phyloP scores from a whole-genome alignment of 2,113 vertebrate genomes.

The Hyla sarda region DNA sequence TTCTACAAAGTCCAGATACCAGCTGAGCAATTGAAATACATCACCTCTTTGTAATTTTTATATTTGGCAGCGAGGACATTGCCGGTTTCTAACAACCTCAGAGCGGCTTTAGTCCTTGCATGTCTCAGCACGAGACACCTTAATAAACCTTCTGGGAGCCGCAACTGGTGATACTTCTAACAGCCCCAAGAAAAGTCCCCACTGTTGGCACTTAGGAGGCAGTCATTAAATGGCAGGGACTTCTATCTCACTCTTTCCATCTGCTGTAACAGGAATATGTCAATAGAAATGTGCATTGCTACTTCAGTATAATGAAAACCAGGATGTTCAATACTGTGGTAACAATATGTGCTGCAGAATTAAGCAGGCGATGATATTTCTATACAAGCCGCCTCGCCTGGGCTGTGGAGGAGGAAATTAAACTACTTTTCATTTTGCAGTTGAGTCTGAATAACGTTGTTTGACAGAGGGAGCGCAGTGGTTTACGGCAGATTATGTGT shows the following conservation, averaged over 20 bases:
- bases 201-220: slow-evolving; percentile 56
- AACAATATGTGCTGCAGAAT: slow-evolving; percentile 64
- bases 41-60: slow-evolving; percentile 36
- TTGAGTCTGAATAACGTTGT: slow-evolving; percentile 33
- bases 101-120: slow-evolving; percentile 2
- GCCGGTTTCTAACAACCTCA: slow-evolving; percentile 35
- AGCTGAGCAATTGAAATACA: slow-evolving; percentile 39
- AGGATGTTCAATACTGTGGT: slow-evolving; percentile 53
- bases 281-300: slow-evolving; percentile 62
- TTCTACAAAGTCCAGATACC: slow-evolving; percentile 4
- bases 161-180: slow-evolving; percentile 60
- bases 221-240: slow-evolving; percentile 63
- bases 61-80: slow-evolving; percentile 41
- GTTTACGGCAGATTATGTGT: slow-evolving; percentile 7
- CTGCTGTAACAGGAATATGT: slow-evolving; percentile 61
- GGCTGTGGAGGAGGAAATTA: slow-evolving; percentile 66
- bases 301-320: slow-evolving; percentile 65
- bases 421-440: slow-evolving; percentile 63
- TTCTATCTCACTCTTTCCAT: slow-evolving; percentile 63
- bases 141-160: slow-evolving; percentile 49
- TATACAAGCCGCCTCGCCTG: slow-evolving; percentile 62
- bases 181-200: slow-evolving; percentile 61
- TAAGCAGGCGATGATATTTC: slow-evolving; percentile 72
- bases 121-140: slow-evolving; percentile 39
- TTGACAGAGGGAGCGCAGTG: slow-evolving; percentile 8